Percentiles rank a stretch among this genome's conserved stretches.
phyloP scores from a whole-genome alignment of 2,797 vertebrate genomes.

The Percopsis omiscomaycus region DNA sequence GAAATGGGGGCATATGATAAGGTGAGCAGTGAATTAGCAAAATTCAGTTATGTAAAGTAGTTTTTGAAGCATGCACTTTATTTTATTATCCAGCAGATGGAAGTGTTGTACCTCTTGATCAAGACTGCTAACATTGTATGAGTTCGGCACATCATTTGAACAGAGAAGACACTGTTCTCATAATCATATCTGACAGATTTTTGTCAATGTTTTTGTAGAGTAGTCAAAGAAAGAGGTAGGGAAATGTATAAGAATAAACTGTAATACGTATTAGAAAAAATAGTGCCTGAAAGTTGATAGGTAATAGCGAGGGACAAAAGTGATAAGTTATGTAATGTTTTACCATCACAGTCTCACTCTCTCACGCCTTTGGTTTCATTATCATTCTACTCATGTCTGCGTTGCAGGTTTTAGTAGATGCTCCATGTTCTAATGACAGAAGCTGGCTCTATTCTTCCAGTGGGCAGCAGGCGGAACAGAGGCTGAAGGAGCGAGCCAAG shows the following conservation, averaged over 20 bases:
- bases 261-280: constrained; percentile 8
- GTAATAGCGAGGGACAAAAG: not conserved
- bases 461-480: constrained; percentile 76
- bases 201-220: not conserved
- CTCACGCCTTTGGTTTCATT: not conserved
- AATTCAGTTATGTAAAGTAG: not conserved
- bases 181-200: not conserved
- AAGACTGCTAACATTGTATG: constrained; percentile 28
- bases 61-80: constrained; percentile 25
- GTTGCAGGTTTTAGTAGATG: constrained; percentile 88
- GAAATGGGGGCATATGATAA: constrained; percentile 72
- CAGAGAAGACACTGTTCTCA: constrained; percentile 7
- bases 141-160: constrained; percentile 50
- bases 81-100: constrained; percentile 32
- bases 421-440: constrained; percentile 95
- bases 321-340: too few species aligned
- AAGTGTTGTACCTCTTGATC: constrained; percentile 26
- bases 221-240: constrained; percentile 19
- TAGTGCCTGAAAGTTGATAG: constrained; percentile 17
- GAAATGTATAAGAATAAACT: constrained; percentile 33
- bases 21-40: constrained; percentile 54
- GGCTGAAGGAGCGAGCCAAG: constrained; percentile 79
- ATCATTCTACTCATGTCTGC: not conserved
- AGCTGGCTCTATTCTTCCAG: constrained; percentile 89
- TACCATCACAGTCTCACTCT: not conserved